Evolutionary conservation across 2,113 vertebrate genomes (phyloP).

Genomic region (Emydura subglobosa): DNA sequence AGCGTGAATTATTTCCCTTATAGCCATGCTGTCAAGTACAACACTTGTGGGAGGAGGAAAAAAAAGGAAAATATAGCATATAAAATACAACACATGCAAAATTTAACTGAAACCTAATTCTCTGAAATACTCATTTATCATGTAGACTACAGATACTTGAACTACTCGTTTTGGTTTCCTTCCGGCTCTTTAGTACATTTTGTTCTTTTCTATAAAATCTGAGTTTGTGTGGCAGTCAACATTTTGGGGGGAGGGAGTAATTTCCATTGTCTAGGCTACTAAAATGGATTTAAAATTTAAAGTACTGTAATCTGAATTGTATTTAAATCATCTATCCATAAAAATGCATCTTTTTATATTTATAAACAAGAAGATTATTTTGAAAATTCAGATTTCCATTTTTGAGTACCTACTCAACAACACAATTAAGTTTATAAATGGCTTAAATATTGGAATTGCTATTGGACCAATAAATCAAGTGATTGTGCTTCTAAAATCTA

Average conservation of each 20-base stretch:
- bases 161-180: neutral
- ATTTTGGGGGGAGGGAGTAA: neutral
- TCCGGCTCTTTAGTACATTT: neutral
- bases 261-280: neutral
- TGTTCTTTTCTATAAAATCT: neutral
- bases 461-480: neutral
- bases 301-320: neutral
- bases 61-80: neutral
- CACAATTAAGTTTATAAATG: neutral
- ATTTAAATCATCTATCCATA: neutral
- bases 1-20: neutral
- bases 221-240: neutral
- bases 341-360: neutral
- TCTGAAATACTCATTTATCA: neutral
- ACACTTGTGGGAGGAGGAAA: no score
- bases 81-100: neutral
- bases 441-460: neutral
- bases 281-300: neutral
- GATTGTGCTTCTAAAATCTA: neutral
- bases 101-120: neutral
- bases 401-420: neutral
- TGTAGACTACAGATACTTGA: neutral
- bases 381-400: neutral
- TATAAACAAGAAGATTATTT: neutral
- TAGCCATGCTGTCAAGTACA: neutral